These are phyloP conservation scores for Tigriopus californicus DNA, from an alignment of 2,888 invertebrate species.

Conservation along the genomic window DNA sequence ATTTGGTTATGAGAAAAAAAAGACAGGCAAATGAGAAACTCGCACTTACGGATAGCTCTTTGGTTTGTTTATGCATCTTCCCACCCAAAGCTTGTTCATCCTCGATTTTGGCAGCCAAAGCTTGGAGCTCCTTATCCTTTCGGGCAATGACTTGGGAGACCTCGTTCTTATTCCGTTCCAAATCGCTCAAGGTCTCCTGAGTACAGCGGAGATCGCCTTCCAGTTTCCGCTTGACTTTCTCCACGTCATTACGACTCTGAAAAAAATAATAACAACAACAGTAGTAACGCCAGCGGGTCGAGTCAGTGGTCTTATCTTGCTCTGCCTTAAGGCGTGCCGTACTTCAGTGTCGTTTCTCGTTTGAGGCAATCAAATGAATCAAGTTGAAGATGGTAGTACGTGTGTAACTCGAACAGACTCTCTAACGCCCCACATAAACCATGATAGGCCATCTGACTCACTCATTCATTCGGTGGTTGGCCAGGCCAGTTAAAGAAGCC, in stretches of 20 bases:
- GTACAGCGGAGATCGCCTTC: slow-evolving; percentile 97
- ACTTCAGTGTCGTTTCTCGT: background rate
- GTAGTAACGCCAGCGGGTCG: background rate
- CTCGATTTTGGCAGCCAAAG: slow-evolving; percentile 78
- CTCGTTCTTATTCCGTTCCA: slow-evolving; percentile 95
- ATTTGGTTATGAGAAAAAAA: too few species aligned
- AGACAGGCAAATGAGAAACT: too few species aligned
- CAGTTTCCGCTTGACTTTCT: slow-evolving; percentile 95
- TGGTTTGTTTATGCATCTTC: slow-evolving; percentile 96
- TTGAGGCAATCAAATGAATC: background rate
- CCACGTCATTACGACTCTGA: slow-evolving; percentile 62
- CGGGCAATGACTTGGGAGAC: slow-evolving; percentile 91
- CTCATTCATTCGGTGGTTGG: too few species aligned
- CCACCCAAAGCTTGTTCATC: slow-evolving; percentile 95
- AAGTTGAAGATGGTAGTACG: background rate
- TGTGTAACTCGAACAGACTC: too few species aligned
- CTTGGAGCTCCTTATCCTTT: slow-evolving; percentile 96
- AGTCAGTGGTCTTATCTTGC: too few species aligned
- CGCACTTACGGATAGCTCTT: slow-evolving; percentile 43
- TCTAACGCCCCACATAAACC: too few species aligned
- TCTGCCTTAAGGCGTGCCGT: background rate
- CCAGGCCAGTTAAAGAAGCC: too few species aligned
- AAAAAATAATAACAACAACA: background rate
- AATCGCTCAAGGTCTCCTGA: slow-evolving; percentile 88
- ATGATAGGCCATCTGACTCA: too few species aligned